phyloP scores from a whole-genome alignment of 37 sponge, comb jelly and placozoan genomes.

The Beroe ovata region DNA sequence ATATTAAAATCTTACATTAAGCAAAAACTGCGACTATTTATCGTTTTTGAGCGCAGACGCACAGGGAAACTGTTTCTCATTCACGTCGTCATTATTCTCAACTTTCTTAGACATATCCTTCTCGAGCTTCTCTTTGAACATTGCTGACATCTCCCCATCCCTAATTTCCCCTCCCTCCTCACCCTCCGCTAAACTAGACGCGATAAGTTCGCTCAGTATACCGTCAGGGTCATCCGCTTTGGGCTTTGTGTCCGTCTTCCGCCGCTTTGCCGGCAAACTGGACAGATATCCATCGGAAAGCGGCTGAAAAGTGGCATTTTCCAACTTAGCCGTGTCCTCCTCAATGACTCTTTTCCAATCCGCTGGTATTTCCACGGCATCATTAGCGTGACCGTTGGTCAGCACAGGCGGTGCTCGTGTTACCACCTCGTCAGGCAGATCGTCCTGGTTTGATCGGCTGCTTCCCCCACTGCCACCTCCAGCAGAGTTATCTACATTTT shows the following conservation, averaged over 20 bases:
- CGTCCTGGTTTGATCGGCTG: neutral
- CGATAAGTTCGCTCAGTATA: neutral
- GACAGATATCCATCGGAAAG: constrained; percentile 47
- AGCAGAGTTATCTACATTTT: neutral
- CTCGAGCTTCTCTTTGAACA: constrained; percentile 32
- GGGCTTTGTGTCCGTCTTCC: constrained; percentile 11
- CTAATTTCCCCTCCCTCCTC: neutral
- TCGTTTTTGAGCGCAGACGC: neutral
- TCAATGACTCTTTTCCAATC: constrained; percentile 40
- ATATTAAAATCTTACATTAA: too few species aligned
- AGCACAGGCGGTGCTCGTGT: neutral
- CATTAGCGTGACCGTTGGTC: neutral
- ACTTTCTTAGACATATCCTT: constrained; percentile 29
- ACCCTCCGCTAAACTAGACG: neutral
- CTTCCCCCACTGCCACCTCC: neutral
- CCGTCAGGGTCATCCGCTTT: constrained; percentile 2
- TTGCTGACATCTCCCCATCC: constrained; percentile 1
- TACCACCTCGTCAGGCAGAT: constrained; percentile 39
- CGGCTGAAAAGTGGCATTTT: neutral
- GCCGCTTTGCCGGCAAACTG: constrained; percentile 49
- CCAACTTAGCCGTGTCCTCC: constrained; percentile 12
- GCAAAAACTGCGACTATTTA: neutral
- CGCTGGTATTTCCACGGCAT: neutral
- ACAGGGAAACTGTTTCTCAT: constrained; percentile 38
- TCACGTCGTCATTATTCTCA: constrained; percentile 27